These are phyloP conservation scores for Montipora sp. DNA, from an alignment of 64 coral and sea anemone genomes.

Conservation along the genomic window DNA sequence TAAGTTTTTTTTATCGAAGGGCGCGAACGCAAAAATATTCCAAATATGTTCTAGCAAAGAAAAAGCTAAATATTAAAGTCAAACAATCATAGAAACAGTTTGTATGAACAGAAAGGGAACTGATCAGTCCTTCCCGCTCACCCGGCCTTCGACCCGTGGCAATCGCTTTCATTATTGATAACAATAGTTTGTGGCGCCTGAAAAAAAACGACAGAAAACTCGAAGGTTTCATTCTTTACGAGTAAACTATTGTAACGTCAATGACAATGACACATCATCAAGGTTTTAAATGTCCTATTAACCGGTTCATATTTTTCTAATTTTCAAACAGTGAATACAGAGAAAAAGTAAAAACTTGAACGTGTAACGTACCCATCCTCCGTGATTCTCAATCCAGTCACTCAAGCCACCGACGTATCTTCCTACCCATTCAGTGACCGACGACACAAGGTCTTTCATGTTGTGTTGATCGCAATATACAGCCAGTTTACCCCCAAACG, in stretches of 20 bases:
- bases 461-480: conserved; percentile 91
- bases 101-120: background rate
- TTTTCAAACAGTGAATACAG: conserved; percentile 10
- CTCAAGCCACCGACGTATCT: conserved; percentile 78
- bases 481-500: conserved; percentile 94
- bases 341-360: conserved; percentile 1
- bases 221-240: conserved; percentile 3
- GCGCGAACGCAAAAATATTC: background rate
- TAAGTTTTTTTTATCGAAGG: too few species aligned
- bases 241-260: background rate
- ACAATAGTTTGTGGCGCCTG: conserved; percentile 24
- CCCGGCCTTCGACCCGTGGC: background rate
- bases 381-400: conserved; percentile 95
- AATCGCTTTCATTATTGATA: conserved; percentile 38
- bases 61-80: too few species aligned
- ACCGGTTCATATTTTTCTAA: background rate
- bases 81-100: background rate
- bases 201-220: conserved; percentile 1
- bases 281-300: background rate
- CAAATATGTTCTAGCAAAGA: conserved; percentile 3
- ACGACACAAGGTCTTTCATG: conserved; percentile 90
- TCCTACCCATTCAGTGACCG: conserved; percentile 81
- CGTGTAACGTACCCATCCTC: conserved; percentile 91
- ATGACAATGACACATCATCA: background rate
- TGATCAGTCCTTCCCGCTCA: background rate